Evolutionary conservation across 2,888 invertebrate species (phyloP).

Genomic region (Oegoconia quadripuncta): DNA sequence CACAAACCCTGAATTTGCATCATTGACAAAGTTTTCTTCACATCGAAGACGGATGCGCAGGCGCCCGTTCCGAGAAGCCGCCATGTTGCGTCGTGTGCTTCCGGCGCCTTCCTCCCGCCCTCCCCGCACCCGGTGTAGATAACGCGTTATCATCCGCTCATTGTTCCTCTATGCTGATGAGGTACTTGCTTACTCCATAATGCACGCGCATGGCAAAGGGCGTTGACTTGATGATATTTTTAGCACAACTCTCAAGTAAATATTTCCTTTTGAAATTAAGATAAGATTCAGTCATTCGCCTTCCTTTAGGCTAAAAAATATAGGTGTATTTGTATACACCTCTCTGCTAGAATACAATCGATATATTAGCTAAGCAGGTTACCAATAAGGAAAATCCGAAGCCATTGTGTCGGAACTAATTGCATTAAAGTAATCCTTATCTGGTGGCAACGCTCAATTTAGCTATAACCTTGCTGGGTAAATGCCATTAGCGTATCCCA

Average conservation of each 20-base stretch:
- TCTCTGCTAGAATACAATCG: neutral
- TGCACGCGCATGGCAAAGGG: slow-evolving; percentile 44
- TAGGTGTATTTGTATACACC: neutral
- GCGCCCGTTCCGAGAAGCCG: slow-evolving; percentile 53
- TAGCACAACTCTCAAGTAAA: slow-evolving; percentile 28
- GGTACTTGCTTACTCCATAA: slow-evolving; percentile 55
- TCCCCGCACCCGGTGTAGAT: slow-evolving; percentile 46
- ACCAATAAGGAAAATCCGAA: slow-evolving; percentile 30
- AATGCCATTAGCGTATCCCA: slow-evolving; percentile 23
- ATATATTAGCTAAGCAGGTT: neutral
- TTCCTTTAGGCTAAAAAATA: too few relatives aligned
- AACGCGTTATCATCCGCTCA: slow-evolving; percentile 75
- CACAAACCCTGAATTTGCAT: too few relatives aligned
- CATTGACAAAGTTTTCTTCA: neutral
- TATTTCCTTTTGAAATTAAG: slow-evolving; percentile 25
- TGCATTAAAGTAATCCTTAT: slow-evolving; percentile 26
- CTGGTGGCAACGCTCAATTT: slow-evolving; percentile 17
- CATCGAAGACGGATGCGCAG: slow-evolving; percentile 32
- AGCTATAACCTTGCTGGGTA: slow-evolving; percentile 16
- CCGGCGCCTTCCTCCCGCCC: slow-evolving; percentile 53
- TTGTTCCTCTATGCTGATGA: slow-evolving; percentile 65
- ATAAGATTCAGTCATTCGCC: too few relatives aligned
- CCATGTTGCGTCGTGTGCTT: slow-evolving; percentile 53
- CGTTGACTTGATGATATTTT: slow-evolving; percentile 59
- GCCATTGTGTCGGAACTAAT: slow-evolving; percentile 24